Conservation (phyloP, 2,113 vertebrate species). For the Rhynchomys soricoides region DNA sequence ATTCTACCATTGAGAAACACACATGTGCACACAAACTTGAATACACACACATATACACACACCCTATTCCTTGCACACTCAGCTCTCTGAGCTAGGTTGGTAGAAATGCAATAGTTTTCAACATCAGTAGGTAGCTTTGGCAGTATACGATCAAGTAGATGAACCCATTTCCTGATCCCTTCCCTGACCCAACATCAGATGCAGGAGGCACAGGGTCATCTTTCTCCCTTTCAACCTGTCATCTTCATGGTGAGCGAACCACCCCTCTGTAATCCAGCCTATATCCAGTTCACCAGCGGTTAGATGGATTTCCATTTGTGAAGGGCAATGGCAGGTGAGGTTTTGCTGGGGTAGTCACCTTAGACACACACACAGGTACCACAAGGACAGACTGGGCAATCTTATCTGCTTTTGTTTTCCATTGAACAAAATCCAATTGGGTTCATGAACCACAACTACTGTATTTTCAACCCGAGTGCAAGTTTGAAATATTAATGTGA, state of each 20-base stretch:
- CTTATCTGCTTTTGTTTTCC: not conserved
- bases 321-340: not conserved
- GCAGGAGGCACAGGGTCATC: accelerated
- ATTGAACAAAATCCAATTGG: not conserved
- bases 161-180: accelerated
- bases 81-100: accelerated
- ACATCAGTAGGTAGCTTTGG: accelerated
- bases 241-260: accelerated
- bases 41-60: not conserved
- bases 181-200: not conserved
- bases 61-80: not conserved
- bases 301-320: not conserved
- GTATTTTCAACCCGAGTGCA: not conserved
- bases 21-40: not conserved
- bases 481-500: not conserved
- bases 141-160: accelerated
- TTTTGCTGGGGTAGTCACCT: accelerated
- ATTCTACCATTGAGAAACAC: not conserved
- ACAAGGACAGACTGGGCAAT: not conserved
- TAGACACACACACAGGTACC: accelerated
- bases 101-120: accelerated
- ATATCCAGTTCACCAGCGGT: no score
- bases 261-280: not conserved
- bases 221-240: accelerated
- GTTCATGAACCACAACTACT: not conserved